Evolutionary conservation across 2,888 invertebrate genomes (phyloP).

Genomic region (Trypoxylon attenuatum): DNA sequence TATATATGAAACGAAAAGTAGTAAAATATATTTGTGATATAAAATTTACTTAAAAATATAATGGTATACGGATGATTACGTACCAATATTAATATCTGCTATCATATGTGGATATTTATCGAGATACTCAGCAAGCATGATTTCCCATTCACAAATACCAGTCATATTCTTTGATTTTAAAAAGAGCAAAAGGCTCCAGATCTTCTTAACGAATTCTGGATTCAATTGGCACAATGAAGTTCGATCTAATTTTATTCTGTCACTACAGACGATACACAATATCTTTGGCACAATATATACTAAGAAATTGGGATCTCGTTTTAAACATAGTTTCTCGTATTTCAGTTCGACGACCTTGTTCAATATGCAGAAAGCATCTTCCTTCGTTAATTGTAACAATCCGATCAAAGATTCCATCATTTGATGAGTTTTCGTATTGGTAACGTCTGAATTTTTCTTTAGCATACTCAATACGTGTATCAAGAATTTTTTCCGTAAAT

Average conservation of each 20-base stretch:
- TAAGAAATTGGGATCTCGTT: constrained; percentile 75
- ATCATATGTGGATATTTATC: constrained; percentile 79
- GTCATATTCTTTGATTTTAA: constrained; percentile 46
- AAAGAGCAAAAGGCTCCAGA: constrained; percentile 49
- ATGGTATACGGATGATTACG: constrained; percentile 71
- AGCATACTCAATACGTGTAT: constrained; percentile 74
- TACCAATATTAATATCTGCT: constrained; percentile 74
- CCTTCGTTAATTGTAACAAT: constrained; percentile 66
- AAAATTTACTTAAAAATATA: neutral
- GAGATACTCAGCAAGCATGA: constrained; percentile 77
- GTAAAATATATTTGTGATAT: constrained; percentile 1
- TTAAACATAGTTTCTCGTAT: constrained; percentile 72
- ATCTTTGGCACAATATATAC: constrained; percentile 78
- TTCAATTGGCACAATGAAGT: constrained; percentile 37
- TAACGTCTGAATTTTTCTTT: constrained; percentile 68
- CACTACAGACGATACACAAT: constrained; percentile 76
- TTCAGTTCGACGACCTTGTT: constrained; percentile 72
- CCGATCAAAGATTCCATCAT: constrained; percentile 72
- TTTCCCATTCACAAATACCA: constrained; percentile 77
- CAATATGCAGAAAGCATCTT: constrained; percentile 75
- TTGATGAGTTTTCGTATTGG: constrained; percentile 64
- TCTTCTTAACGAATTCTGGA: constrained; percentile 48
- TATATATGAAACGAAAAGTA: constrained; percentile 36
- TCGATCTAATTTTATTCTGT: constrained; percentile 20
- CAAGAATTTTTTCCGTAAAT: constrained; percentile 78